Conservation (phyloP, 2,797 vertebrate genomes). For the Gambusia yucatana region DNA sequence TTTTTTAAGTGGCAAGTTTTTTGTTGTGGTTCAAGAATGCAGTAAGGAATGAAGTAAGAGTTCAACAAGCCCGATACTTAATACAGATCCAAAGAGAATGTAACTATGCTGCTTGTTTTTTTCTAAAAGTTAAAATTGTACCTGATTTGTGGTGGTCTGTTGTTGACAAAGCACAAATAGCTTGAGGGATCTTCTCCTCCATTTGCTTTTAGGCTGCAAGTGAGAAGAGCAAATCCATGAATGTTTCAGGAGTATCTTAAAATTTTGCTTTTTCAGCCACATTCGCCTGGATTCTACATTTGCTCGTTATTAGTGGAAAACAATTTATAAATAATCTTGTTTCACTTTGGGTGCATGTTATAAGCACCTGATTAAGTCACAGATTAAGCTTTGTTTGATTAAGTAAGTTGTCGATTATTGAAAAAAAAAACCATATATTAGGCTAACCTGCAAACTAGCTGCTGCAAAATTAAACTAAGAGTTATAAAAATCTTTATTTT, state of each 20-base stretch:
- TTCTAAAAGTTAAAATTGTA: not conserved
- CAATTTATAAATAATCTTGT: not conserved
- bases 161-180: not conserved
- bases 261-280: not conserved
- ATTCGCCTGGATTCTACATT: not conserved
- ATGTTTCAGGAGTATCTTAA: not conserved
- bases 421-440: no score
- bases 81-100: not conserved
- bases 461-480: no score
- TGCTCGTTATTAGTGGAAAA: not conserved
- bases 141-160: not conserved
- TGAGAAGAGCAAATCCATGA: not conserved
- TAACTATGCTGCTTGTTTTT: not conserved
- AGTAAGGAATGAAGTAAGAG: not conserved
- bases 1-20: not conserved
- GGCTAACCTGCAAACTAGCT: no score
- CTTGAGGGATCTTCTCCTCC: not conserved
- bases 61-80: not conserved
- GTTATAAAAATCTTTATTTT: no score
- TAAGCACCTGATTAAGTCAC: not conserved
- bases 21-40: not conserved
- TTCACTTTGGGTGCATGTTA: not conserved
- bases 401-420: not conserved
- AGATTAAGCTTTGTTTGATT: not conserved
- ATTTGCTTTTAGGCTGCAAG: not conserved